Evolutionary conservation across 2,113 vertebrate genomes (phyloP), one percentile per base, ranked within the genome.

Genomic region (Pavo muticus): DNA sequence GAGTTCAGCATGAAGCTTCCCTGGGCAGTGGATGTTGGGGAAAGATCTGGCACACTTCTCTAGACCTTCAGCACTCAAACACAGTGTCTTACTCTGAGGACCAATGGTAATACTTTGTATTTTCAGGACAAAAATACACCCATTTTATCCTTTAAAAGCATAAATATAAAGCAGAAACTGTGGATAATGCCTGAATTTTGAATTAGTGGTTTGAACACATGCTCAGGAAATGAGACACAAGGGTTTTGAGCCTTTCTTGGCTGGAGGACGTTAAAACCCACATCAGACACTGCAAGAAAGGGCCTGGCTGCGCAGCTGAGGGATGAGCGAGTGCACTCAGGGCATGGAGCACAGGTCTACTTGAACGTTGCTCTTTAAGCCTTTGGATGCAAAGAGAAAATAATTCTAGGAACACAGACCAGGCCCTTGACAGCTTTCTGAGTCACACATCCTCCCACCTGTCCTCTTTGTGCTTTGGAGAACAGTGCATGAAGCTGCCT

Each of bases 261-360:
- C 82, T 91, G 79, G 64, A 91, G 16, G 11, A 77, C 3, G 1
- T 94, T 93, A 92, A 93, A 93, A 85, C 27, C 63, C 79, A 73
- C 72, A 88, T 90, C 71, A 94, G 75, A 94, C 44, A 35, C 63
- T 54, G n/a, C 76, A 85, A 85, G 74, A 24, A 72, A 57, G 15
- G 75, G 44, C 27, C 44, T 79, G 69, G 17, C 69, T 71, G 24
- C 30, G 63, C 44, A 79, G 78, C 64, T 7, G 19, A 87, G 42
- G 56, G 35, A 56, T 69, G 40, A 82, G 48, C 5, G 23, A 67
- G 39, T 45, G 24, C 40, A 44, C 37, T 68, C 0, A 0, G 77
- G 69, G 56, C 56, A 64, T 48, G 52, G 64, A 90, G 90, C 40
- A 54, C 71, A 94, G 44, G 5, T 70, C 82, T 90, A 63, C 59